phyloP scores from a whole-genome alignment of 2,888 invertebrate genomes.

The Trissoscelio sp. region DNA sequence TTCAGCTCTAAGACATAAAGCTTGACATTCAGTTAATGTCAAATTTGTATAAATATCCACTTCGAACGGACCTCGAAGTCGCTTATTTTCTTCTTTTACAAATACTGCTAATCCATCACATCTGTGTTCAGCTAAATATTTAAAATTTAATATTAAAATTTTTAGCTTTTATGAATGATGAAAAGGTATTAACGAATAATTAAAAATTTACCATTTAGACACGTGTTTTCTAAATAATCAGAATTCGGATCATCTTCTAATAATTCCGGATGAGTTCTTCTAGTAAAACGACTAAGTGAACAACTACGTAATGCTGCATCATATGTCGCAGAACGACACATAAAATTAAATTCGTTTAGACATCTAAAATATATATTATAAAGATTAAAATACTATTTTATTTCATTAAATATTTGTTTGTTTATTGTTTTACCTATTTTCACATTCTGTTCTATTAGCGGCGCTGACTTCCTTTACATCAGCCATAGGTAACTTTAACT shows the following conservation, averaged over 20 bases:
- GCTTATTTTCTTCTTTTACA: slow-evolving; percentile 94
- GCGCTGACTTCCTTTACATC: slow-evolving; percentile 94
- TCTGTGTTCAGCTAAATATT: slow-evolving; percentile 89
- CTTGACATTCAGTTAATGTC: slow-evolving; percentile 94
- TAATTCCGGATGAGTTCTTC: slow-evolving; percentile 93
- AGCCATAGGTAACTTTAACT: slow-evolving; percentile 90
- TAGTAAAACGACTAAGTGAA: slow-evolving; percentile 91
- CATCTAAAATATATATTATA: slow-evolving; percentile 85
- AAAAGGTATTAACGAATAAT: neutral
- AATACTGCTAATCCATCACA: slow-evolving; percentile 95
- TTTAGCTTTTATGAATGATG: neutral
- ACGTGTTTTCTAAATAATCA: slow-evolving; percentile 96
- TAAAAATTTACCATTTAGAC: slow-evolving; percentile 88
- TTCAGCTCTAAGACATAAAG: slow-evolving; percentile 93
- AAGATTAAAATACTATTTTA: too few relatives aligned
- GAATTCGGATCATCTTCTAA: slow-evolving; percentile 93
- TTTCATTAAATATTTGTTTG: too few relatives aligned
- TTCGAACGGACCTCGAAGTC: slow-evolving; percentile 94
- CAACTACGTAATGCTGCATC: slow-evolving; percentile 91
- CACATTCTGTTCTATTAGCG: slow-evolving; percentile 94
- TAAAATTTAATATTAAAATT: slow-evolving; percentile 13
- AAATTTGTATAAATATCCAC: slow-evolving; percentile 94
- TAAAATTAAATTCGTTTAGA: slow-evolving; percentile 93
- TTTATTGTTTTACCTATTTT: slow-evolving; percentile 87
- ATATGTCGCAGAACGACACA: slow-evolving; percentile 94